Percentiles rank a stretch among this genome's conserved stretches.
Evolutionary conservation across 2,113 vertebrate species (phyloP).

Genomic region (Phyllostomus discolor): DNA sequence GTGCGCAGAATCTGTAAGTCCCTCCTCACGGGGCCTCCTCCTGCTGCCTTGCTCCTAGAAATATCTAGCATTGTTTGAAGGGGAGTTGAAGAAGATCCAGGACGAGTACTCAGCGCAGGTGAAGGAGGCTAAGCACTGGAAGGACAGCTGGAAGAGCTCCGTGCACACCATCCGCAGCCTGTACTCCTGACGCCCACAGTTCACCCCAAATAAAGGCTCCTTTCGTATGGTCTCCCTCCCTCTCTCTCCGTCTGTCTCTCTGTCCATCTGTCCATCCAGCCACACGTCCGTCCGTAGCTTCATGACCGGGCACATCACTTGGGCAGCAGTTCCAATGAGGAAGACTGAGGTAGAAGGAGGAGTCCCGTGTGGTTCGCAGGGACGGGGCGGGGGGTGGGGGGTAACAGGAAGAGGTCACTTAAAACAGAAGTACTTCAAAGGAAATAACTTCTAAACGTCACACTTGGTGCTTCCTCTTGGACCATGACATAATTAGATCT

Average conservation of each 20-base stretch:
- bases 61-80: slow-evolving; percentile 38
- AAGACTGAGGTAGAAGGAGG: not conserved
- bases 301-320: not conserved
- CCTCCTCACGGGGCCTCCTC: not conserved
- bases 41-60: slow-evolving; percentile 52
- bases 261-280: not conserved
- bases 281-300: not conserved
- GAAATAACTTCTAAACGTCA: not conserved
- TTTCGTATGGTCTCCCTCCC: not conserved
- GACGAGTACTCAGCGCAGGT: fast-evolving
- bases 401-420: not conserved
- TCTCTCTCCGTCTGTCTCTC: not conserved
- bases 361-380: not conserved
- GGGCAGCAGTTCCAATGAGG: not conserved
- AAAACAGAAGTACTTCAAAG: not conserved
- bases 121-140: slow-evolving; percentile 55
- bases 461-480: not conserved
- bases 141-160: slow-evolving; percentile 55
- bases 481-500: not conserved
- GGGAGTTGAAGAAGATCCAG: slow-evolving; percentile 48
- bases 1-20: not conserved
- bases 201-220: slow-evolving; percentile 7
- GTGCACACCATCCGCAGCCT: slow-evolving; percentile 37
- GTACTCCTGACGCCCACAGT: not conserved
- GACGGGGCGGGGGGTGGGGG: not conserved